Evolutionary conservation across 35 echinoderm and acorn worm species (phyloP).

Genomic region (Acanthaster planci): DNA sequence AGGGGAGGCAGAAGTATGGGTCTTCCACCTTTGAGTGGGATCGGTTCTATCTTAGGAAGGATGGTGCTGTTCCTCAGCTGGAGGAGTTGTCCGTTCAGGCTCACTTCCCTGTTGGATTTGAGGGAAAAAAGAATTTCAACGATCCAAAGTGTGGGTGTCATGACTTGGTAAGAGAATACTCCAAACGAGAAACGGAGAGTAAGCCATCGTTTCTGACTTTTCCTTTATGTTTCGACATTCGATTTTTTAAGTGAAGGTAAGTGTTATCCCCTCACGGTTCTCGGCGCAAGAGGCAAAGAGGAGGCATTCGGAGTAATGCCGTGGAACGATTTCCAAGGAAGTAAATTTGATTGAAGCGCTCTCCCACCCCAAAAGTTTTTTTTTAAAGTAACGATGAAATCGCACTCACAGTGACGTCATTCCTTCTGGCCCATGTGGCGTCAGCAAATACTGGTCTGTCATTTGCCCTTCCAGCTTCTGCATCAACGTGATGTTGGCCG

Average conservation of each 20-base stretch:
- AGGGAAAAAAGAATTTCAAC: background rate
- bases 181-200: no score
- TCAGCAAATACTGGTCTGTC: constrained; percentile 24
- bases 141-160: no score
- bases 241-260: no score
- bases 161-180: no score
- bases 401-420: constrained; percentile 24
- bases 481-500: background rate
- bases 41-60: background rate
- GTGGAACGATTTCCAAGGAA: no score
- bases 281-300: no score
- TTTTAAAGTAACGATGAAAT: background rate
- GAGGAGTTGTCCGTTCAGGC: background rate
- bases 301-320: no score
- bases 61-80: background rate
- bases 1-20: constrained; percentile 23
- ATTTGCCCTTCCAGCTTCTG: background rate
- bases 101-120: constrained; percentile 14
- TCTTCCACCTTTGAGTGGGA: background rate
- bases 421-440: background rate
- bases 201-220: no score
- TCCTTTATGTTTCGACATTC: no score
- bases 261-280: no score
- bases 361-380: no score
- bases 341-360: no score